Base-by-base conservation (phyloP, 64 coral and sea anemone species). In the Actinia equina region DNA sequence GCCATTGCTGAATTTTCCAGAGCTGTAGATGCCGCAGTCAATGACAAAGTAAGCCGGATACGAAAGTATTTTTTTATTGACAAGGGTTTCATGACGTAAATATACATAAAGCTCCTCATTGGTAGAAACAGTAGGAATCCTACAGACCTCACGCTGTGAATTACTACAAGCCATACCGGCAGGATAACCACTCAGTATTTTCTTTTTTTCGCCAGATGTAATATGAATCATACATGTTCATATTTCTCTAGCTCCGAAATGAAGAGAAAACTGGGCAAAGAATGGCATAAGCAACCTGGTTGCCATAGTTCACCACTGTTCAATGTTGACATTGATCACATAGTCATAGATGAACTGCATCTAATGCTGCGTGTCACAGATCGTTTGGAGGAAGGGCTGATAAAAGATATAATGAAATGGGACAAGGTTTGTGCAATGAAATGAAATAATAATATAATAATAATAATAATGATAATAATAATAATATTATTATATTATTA, bases 181-280 rank as follows among this genome's bases (percentile, higher is more conserved):
- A n/a, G n/a, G n/a, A n/a, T n/a, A n/a, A n/a, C n/a, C n/a, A n/a
- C n/a, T n/a, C 7, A 49, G 46, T 49, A 6, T 22, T 65, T 65
- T 12, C 9, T 1, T 56, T 42, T 71, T 57, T 65, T 1, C 45
- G 19, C 1, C 27, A 91, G 89, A 49, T 85, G 83, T 54, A 87
- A 92, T 65, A 84, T 92, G 90, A 81, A 43, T 52, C 89, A 82
- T 27, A 82, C 77, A 56, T 89, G 88, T 85, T 26, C 71, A 23
- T 52, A 86, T 43, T 88, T 88, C 76, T 0, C 7, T 7, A 61
- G 27, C 52, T 27, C 4, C 62, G 82, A 52, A 2, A 58, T 91
- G 83, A 63, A 7, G 23, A 63, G 86, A 57, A 87, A 44, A 23
- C n/a, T 87, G 23, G 60, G 41, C 17, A 44, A 37, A 0, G 19